Evolutionary conservation across 2,888 invertebrate genomes (phyloP).

Genomic region (Lithosia quadra): DNA sequence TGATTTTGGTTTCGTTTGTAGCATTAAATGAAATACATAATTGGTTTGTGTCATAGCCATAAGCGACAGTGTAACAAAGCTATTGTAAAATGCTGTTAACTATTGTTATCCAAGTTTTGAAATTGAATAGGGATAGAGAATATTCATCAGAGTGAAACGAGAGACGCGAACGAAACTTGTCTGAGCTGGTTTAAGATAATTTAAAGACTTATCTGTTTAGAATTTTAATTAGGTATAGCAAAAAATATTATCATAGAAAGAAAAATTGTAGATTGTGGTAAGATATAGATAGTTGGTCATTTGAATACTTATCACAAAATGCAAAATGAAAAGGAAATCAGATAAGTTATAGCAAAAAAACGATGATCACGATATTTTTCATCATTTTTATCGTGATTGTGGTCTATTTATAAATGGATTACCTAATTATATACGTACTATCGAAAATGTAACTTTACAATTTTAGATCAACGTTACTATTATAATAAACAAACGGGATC

Average conservation of each 20-base stretch:
- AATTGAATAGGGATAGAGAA: slow-evolving; percentile 27
- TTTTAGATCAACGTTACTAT: no score
- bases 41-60: background rate
- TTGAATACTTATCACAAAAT: background rate
- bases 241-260: background rate
- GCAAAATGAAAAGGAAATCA: background rate
- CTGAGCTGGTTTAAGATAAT: slow-evolving; percentile 27
- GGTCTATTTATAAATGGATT: no score
- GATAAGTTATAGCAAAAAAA: background rate
- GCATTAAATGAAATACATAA: background rate
- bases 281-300: background rate
- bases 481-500: no score
- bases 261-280: background rate
- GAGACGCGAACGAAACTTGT: slow-evolving; percentile 29
- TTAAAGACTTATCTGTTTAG: background rate
- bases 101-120: slow-evolving; percentile 27
- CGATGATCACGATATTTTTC: background rate
- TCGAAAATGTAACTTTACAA: background rate
- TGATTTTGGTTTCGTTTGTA: background rate
- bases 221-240: background rate
- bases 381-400: background rate
- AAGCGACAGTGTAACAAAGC: background rate
- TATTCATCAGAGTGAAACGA: slow-evolving; percentile 41
- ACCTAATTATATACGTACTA: background rate
- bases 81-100: background rate